Conservation (phyloP, 2,113 vertebrate species). For the Chloropsis cyanopogon region DNA sequence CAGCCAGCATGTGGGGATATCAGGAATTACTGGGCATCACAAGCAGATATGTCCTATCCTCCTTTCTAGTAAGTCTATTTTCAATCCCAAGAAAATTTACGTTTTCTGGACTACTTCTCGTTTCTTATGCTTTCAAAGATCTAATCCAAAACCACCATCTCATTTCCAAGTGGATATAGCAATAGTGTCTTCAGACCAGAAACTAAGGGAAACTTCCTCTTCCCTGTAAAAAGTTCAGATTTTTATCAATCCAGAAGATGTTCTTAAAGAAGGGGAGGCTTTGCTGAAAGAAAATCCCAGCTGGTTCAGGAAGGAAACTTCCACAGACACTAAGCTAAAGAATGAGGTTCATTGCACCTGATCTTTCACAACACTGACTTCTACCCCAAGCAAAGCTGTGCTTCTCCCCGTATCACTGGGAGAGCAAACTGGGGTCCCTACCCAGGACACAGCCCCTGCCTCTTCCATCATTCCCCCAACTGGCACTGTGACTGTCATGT, state of each 20-base stretch:
- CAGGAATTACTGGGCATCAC: not conserved
- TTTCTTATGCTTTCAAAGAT: not conserved
- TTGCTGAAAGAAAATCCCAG: not conserved
- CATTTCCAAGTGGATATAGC: not conserved
- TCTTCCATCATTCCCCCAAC: not conserved
- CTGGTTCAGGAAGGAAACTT: not conserved
- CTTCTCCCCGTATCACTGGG: rapidly evolving
- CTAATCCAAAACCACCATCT: rapidly evolving
- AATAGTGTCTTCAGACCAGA: not conserved
- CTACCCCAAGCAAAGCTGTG: not conserved
- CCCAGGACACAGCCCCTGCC: rapidly evolving
- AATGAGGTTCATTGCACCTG: not conserved
- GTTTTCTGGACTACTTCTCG: not conserved
- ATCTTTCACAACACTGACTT: not conserved
- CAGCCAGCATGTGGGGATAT: no score
- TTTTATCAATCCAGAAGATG: not conserved
- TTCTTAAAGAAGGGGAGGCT: not conserved
- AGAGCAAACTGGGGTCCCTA: not conserved
- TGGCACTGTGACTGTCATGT: not conserved
- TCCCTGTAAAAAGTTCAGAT: not conserved
- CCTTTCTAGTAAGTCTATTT: not conserved
- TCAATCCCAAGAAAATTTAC: not conserved
- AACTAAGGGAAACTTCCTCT: not conserved
- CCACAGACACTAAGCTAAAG: not conserved
- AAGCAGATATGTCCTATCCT: not conserved